These are phyloP conservation scores for Drosophila baimaii DNA, from an alignment of 1,140 invertebrate species.

Conservation along the genomic window DNA sequence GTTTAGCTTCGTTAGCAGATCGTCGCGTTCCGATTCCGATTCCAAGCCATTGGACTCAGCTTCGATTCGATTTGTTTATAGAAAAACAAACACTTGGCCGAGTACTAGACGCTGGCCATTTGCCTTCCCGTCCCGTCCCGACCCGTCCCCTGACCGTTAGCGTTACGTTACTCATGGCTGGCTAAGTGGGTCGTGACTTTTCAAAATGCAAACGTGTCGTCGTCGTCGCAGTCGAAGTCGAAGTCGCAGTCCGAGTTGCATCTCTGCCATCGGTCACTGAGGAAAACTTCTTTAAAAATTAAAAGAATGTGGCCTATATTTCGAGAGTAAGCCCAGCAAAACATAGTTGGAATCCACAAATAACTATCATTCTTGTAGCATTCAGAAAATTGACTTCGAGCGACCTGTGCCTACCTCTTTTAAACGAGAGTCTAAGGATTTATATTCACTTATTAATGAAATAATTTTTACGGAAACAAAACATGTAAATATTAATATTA, in stretches of 20 bases:
- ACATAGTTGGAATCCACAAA: background rate
- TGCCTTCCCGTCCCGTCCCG: slow-evolving; percentile 33
- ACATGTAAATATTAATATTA: background rate
- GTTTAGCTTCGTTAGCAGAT: slow-evolving; percentile 53
- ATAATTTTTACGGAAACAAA: background rate
- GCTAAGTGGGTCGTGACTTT: slow-evolving; percentile 82
- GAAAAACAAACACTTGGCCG: slow-evolving; percentile 77
- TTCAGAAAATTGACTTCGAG: rapidly evolving
- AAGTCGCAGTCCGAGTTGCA: slow-evolving; percentile 58
- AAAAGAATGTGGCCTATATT: background rate
- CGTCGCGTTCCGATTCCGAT: slow-evolving; percentile 49
- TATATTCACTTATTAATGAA: too few species aligned
- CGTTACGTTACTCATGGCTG: slow-evolving; percentile 77
- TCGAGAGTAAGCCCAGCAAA: background rate
- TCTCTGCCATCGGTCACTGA: slow-evolving; percentile 38
- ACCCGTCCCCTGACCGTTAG: background rate
- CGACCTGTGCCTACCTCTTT: background rate
- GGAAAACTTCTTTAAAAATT: background rate
- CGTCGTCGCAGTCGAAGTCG: slow-evolving; percentile 56
- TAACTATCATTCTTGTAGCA: too few species aligned
- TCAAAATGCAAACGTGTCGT: slow-evolving; percentile 81
- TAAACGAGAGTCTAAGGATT: background rate
- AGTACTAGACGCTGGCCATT: slow-evolving; percentile 55
- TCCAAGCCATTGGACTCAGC: slow-evolving; percentile 44
- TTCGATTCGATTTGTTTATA: slow-evolving; percentile 72